These are phyloP conservation scores for Otus scops DNA, from an alignment of 2,797 vertebrate genomes.

Conservation along the genomic window DNA sequence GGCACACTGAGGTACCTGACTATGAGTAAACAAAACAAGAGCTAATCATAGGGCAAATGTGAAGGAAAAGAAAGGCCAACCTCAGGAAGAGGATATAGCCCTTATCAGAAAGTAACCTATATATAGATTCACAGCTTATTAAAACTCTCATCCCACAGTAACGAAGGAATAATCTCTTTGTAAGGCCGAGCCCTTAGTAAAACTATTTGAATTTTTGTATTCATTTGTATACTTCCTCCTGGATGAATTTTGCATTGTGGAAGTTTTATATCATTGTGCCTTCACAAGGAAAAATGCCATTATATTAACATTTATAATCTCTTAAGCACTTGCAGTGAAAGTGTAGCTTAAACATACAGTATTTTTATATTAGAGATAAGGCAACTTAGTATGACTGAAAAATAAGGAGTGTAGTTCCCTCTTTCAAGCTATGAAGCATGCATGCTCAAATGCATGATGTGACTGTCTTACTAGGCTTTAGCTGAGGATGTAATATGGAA, in stretches of 20 bases:
- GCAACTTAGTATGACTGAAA: background rate
- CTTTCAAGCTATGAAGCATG: background rate
- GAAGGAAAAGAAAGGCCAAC: background rate
- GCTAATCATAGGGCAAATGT: background rate
- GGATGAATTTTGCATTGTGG: slow-evolving; percentile 2
- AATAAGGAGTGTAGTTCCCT: background rate
- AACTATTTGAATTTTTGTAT: background rate
- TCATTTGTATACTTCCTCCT: background rate
- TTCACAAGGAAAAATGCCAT: slow-evolving; percentile 24
- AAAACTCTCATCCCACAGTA: background rate
- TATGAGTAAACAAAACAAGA: background rate
- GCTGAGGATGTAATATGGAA: background rate
- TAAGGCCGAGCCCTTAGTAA: background rate
- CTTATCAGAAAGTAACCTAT: background rate
- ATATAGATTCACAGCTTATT: background rate
- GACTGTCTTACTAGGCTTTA: background rate
- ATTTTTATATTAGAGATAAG: background rate
- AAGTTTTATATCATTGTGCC: background rate
- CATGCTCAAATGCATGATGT: background rate
- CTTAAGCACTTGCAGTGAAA: background rate
- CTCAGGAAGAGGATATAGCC: background rate
- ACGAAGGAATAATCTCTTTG: background rate
- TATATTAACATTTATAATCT: slow-evolving; percentile 49
- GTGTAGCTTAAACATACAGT: background rate
- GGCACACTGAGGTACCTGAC: background rate